phyloP scores from a whole-genome alignment of 2,888 invertebrate species.

The Lasioglossum vierecki region DNA sequence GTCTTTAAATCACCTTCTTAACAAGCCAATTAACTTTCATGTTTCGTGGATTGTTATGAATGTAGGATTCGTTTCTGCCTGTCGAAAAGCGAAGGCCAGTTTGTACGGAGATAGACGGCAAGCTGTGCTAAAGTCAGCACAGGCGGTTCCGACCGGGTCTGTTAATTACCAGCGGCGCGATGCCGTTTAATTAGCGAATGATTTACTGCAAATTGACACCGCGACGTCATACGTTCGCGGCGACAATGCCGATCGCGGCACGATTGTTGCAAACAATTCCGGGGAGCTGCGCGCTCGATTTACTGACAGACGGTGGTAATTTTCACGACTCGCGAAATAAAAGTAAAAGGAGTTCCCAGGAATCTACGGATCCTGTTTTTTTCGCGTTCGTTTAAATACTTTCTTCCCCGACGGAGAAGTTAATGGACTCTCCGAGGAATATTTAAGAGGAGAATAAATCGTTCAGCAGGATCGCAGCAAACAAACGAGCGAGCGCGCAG shows the following conservation, averaged over 20 bases:
- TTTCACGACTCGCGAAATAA: background rate
- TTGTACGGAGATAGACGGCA: background rate
- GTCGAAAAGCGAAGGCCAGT: background rate
- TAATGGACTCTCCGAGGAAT: background rate
- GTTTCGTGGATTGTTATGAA: background rate
- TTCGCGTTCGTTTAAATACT: background rate
- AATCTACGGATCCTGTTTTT: background rate
- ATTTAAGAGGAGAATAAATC: background rate
- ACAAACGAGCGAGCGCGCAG: background rate
- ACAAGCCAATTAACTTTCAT: background rate
- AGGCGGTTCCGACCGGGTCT: constrained; percentile 4
- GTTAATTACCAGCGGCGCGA: constrained; percentile 51
- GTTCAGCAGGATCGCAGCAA: background rate
- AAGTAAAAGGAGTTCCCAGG: background rate
- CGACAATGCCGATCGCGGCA: constrained; percentile 9
- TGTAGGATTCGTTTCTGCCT: background rate
- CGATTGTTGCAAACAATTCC: constrained; percentile 21
- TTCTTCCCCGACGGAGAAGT: background rate
- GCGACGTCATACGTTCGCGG: constrained; percentile 35
- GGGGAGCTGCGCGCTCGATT: background rate
- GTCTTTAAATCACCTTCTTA: background rate
- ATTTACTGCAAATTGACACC: constrained; percentile 61
- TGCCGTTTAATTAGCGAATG: constrained; percentile 59
- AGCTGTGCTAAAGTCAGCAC: constrained; percentile 32
- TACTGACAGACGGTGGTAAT: background rate